A percentile compares a stretch with the other conserved stretches of the same genome.
Evolutionary conservation across 2,113 vertebrate genomes (phyloP).

Genomic region (Turdus rufiventris): DNA sequence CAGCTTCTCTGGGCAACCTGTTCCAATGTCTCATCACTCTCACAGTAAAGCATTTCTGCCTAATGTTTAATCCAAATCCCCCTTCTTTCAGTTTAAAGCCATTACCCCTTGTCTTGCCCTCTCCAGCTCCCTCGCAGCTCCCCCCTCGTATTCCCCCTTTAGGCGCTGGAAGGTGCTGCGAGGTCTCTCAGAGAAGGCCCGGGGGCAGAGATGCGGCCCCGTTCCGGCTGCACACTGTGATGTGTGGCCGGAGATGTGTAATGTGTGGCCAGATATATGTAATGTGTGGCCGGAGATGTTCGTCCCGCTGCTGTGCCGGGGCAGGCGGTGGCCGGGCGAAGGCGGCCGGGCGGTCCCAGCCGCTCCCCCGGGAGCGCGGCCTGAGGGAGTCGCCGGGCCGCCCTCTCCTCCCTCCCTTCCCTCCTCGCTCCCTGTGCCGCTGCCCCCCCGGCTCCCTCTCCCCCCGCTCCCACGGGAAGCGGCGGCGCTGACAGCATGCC

Average conservation of each 20-base stretch:
- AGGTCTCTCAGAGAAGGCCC: neutral
- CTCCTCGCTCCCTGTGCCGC: neutral
- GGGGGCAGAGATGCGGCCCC: neutral
- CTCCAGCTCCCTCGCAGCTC: neutral
- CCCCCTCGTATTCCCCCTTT: too few species aligned
- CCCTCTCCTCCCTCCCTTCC: neutral
- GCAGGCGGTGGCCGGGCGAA: slow-evolving; percentile 5
- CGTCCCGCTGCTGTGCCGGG: neutral
- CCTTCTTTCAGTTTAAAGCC: neutral
- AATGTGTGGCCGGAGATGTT: neutral
- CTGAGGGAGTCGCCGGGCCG: neutral
- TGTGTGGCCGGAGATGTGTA: neutral
- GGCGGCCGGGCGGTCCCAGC: slow-evolving; percentile 15
- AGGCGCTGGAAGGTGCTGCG: neutral
- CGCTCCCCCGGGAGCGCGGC: neutral
- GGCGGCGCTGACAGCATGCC: slow-evolving; percentile 68
- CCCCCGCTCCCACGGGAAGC: slow-evolving; percentile 76
- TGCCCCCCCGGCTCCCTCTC: neutral
- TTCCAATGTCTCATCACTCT: neutral
- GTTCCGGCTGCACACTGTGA: neutral
- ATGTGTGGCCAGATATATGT: neutral
- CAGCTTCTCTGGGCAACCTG: too few species aligned
- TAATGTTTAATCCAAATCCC: neutral
- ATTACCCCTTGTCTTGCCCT: neutral
- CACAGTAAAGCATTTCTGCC: neutral